These are phyloP conservation scores for Euwallacea fornicatus DNA, from an alignment of 1,140 invertebrate genomes.

Conservation along the genomic window DNA sequence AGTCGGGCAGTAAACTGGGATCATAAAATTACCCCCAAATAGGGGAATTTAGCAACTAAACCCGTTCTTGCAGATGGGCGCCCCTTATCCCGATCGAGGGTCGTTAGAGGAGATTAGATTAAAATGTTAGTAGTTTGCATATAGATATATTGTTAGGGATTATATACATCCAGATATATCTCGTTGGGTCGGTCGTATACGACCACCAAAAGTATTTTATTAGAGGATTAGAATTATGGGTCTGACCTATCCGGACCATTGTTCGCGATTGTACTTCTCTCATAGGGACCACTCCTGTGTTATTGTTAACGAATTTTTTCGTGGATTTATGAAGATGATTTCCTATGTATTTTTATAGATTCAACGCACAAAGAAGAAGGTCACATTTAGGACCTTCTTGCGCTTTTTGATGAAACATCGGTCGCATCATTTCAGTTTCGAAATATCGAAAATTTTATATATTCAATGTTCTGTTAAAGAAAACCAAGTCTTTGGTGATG, in stretches of 20 bases:
- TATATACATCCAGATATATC: background rate
- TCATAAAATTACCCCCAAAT: conserved; percentile 26
- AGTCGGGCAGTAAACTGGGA: conserved; percentile 28
- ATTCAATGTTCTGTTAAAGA: no score
- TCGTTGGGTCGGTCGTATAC: no score
- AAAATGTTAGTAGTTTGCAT: conserved; percentile 30
- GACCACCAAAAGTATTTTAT: background rate
- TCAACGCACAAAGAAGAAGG: no score
- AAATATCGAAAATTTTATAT: no score
- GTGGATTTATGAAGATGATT: no score
- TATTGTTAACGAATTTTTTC: background rate
- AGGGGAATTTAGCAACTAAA: conserved; percentile 25
- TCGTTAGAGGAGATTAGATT: conserved; percentile 27
- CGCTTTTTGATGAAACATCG: no score
- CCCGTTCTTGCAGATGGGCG: conserved; percentile 16
- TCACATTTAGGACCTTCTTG: no score
- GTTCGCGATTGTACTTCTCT: background rate
- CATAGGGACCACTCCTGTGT: background rate
- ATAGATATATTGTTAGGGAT: conserved; percentile 8
- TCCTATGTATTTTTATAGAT: no score
- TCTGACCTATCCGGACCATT: background rate
- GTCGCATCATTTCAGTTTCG: no score
- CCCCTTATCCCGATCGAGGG: conserved; percentile 8
- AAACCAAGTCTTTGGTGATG: no score
- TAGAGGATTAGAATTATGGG: background rate